Evolutionary conservation across 2,113 vertebrate species (phyloP), one percentile per base, ranked within the genome.

Genomic region (Recurvirostra avosetta): DNA sequence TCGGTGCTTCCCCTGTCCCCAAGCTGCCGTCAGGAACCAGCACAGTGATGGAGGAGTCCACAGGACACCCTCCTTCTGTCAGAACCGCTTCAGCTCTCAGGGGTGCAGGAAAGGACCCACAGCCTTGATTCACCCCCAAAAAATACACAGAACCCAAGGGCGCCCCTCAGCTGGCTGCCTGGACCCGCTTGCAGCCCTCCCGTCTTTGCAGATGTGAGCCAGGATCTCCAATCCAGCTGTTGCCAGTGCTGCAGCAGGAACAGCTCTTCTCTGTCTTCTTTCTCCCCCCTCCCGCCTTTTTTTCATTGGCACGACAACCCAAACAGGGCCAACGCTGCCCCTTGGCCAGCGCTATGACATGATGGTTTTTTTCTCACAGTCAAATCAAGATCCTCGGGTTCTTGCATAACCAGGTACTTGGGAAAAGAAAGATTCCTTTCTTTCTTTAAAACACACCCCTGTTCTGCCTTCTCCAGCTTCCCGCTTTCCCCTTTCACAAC

Each of bases 351-450:
- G 3, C 74, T 91, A 30, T 23, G 21, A 84, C 58, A 22, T 27
- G 36, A 73, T n/a, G 50, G 5, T 70, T 91, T 91, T 92, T 82
- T 29, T 96, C 63, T 78, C 63, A 68, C 6, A 17, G 82, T 71
- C 75, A 92, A 68, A 78, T 70, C 68, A 58, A 72, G 71, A 13
- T 58, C 55, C 40, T 49, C 0, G 0, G 34, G n/a, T 41, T 81
- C 92, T 94, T 96, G 67, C 95, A 94, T 81, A 96, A 83, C 13
- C 66, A 90, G 34, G 45, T 82, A 78, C 90, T 90, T 73, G 32
- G 47, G 61, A 89, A 88, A 91, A 90, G 26, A 70, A 77, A 96
- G 36, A 36, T 27, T 58, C 65, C 53, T 91, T 95, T 90, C 66
- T 90, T 91, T 41, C n/a, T 88, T 74, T 81, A 22, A 92, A 93